Evolutionary conservation across 35 echinoderm and acorn worm species (phyloP).

Genomic region (Acanthaster planci): DNA sequence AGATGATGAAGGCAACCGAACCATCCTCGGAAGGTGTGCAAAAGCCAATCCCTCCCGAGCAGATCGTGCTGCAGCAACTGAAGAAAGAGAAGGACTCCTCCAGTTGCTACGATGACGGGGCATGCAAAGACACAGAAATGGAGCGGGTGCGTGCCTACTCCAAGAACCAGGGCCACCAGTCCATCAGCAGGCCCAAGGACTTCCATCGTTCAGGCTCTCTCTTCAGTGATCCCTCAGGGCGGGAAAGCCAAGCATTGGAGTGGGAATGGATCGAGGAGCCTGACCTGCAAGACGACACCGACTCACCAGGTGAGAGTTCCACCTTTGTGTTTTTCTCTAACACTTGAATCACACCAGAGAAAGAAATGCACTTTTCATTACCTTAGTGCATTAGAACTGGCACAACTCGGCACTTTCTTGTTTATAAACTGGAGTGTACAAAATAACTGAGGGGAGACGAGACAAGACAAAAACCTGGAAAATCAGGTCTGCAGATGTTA

Average conservation of each 20-base stretch:
- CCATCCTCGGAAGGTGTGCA: too few species aligned
- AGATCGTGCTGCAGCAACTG: neutral
- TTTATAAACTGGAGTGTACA: too few species aligned
- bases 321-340: too few species aligned
- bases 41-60: neutral
- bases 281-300: neutral
- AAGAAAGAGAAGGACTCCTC: neutral
- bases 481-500: too few species aligned
- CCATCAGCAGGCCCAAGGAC: neutral
- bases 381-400: too few species aligned
- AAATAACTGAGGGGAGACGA: too few species aligned
- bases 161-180: neutral
- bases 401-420: too few species aligned
- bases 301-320: neutral
- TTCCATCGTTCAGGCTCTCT: neutral
- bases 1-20: neutral
- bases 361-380: too few species aligned
- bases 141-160: neutral
- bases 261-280: slow-evolving; percentile 8
- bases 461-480: too few species aligned
- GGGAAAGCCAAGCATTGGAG: neutral
- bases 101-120: neutral
- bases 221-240: neutral
- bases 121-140: neutral
- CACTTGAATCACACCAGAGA: too few species aligned